Evolutionary conservation across 2,888 invertebrate genomes (phyloP).

Genomic region (Tetheella fluctuosa): DNA sequence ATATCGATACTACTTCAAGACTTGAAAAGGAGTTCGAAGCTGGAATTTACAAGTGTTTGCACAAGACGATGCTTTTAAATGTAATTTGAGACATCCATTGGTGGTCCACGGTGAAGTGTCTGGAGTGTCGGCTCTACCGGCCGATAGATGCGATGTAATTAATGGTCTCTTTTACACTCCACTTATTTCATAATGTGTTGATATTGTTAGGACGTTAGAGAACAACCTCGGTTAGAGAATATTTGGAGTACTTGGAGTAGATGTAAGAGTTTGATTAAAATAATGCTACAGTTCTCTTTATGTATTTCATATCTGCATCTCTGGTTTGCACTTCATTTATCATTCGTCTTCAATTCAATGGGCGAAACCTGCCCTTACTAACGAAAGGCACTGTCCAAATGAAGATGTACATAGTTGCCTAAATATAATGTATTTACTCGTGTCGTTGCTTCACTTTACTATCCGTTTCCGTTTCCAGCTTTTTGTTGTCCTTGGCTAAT

Average conservation of each 20-base stretch:
- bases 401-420: neutral
- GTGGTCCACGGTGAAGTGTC: neutral
- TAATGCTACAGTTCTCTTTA: too few species aligned
- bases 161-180: conserved; percentile 1
- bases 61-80: conserved; percentile 8
- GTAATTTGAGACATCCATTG: conserved; percentile 2
- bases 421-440: neutral
- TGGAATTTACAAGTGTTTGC: conserved; percentile 7
- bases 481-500: conserved; percentile 25
- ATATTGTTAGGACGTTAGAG: neutral
- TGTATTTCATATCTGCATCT: neutral
- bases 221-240: too few species aligned
- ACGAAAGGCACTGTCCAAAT: too few species aligned
- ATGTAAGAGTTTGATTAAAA: too few species aligned
- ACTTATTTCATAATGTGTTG: neutral
- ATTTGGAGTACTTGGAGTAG: too few species aligned
- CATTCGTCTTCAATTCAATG: too few species aligned
- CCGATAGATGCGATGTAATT: conserved; percentile 1
- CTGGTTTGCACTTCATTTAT: too few species aligned
- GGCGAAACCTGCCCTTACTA: too few species aligned
- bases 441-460: neutral
- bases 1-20: neutral
- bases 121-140: neutral
- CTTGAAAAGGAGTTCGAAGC: neutral
- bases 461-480: conserved; percentile 11